Percentiles rank a stretch among this genome's conserved stretches.
phyloP scores from a whole-genome alignment of 2,113 vertebrate species.

The Lophotis ruficrista region DNA sequence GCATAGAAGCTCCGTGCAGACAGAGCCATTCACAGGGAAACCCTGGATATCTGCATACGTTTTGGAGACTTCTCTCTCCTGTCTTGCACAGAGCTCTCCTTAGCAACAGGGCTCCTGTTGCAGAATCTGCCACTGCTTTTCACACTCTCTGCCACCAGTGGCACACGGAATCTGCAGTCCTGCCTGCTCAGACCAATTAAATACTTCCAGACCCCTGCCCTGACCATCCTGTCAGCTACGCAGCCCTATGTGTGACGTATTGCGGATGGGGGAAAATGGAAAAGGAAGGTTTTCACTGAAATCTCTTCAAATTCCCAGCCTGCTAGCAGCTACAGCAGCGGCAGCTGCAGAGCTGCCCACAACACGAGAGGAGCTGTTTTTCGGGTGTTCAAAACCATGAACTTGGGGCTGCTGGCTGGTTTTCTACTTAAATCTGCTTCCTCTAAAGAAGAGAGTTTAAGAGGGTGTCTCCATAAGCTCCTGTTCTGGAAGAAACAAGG shows the following conservation, averaged over 20 bases:
- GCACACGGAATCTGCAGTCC: background rate
- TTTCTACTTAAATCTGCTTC: background rate
- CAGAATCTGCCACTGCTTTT: background rate
- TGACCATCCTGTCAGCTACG: background rate
- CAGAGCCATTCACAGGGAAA: background rate
- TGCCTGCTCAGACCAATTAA: background rate
- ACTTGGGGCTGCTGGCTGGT: background rate
- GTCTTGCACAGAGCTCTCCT: background rate
- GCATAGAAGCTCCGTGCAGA: background rate
- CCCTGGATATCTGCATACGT: background rate
- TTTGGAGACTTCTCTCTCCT: background rate
- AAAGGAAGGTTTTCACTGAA: background rate
- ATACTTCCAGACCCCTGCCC: background rate
- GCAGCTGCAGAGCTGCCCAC: background rate
- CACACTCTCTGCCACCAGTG: background rate
- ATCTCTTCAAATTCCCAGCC: background rate
- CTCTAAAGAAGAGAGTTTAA: background rate
- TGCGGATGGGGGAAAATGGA: background rate
- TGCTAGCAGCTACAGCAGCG: background rate
- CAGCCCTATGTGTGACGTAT: rapidly evolving
- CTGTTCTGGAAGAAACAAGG: background rate
- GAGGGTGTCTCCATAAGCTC: too few relatives aligned
- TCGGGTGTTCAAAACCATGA: background rate
- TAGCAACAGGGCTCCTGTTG: background rate
- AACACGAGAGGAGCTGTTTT: background rate